Evolutionary conservation across 2,113 vertebrate genomes (phyloP).

Genomic region (Amia ocellicauda): DNA sequence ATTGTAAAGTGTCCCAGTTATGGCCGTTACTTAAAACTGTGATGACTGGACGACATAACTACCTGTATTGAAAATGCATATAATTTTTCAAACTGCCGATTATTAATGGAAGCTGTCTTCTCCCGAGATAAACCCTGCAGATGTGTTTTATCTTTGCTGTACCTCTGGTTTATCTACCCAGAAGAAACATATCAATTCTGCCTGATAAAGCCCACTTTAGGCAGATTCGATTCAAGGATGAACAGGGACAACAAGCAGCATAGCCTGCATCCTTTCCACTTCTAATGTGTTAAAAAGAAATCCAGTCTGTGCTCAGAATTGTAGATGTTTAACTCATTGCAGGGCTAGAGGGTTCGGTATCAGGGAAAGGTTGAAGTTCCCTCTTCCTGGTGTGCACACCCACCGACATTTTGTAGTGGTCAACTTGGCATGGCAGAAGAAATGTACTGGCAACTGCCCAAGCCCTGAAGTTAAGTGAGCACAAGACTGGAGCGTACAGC

Average conservation of each 20-base stretch:
- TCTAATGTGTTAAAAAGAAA: too few relatives aligned
- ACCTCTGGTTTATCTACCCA: constrained; percentile 55
- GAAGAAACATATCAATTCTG: constrained; percentile 46
- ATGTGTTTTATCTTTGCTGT: too few relatives aligned
- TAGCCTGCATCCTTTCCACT: constrained; percentile 46
- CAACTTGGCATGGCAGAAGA: not conserved
- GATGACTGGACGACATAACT: too few relatives aligned
- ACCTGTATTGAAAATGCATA: too few relatives aligned
- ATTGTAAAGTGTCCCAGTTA: too few relatives aligned
- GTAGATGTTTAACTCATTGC: not conserved
- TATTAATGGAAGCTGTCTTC: too few relatives aligned
- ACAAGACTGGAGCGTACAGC: not conserved
- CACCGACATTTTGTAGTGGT: not conserved
- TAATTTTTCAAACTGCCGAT: too few relatives aligned
- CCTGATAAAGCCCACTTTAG: constrained; percentile 48
- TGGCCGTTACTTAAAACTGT: too few relatives aligned
- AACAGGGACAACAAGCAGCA: constrained; percentile 46
- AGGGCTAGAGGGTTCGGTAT: too few relatives aligned
- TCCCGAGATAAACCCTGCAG: too few relatives aligned
- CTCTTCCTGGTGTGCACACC: not conserved
- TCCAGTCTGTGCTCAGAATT: too few relatives aligned
- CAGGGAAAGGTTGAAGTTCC: not conserved
- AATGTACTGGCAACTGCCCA: constrained; percentile 3
- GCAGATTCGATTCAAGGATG: constrained; percentile 54
- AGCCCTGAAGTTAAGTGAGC: constrained; percentile 2